Evolutionary conservation across 2,797 vertebrate species (phyloP).

Genomic region (Momotus momota): DNA sequence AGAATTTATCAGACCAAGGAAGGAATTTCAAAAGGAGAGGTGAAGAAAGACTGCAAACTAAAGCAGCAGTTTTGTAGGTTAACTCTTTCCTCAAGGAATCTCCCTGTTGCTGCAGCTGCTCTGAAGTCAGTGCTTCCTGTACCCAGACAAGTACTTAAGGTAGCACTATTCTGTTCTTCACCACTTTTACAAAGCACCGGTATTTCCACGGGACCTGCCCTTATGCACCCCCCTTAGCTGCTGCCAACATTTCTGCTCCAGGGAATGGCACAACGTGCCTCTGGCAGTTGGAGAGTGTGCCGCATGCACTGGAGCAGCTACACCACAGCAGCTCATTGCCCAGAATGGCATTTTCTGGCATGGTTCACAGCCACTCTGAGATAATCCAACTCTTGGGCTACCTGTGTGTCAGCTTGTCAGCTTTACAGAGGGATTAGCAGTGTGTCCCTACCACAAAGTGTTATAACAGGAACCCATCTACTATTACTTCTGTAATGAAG

Average conservation of each 20-base stretch:
- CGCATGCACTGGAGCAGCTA: rapidly evolving
- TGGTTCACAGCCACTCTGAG: neutral
- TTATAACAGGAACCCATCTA: neutral
- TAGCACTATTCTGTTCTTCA: neutral
- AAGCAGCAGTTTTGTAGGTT: neutral
- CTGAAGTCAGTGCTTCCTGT: neutral
- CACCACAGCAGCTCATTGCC: neutral
- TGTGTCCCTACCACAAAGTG: neutral
- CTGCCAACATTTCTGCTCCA: neutral
- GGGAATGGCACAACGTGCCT: neutral
- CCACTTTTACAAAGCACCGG: neutral
- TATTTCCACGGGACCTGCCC: neutral
- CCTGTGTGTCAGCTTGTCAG: neutral
- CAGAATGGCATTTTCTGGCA: neutral
- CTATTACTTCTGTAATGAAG: neutral
- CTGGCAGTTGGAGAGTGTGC: neutral
- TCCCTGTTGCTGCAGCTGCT: neutral
- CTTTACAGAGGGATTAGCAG: neutral
- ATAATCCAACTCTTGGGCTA: neutral
- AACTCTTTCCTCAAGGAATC: neutral
- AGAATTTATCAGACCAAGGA: neutral
- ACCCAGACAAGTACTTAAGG: neutral
- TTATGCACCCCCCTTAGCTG: neutral
- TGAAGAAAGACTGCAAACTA: neutral
- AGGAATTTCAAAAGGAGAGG: neutral